Evolutionary conservation across 2,113 vertebrate species (phyloP).

Genomic region (Siniperca chuatsi): DNA sequence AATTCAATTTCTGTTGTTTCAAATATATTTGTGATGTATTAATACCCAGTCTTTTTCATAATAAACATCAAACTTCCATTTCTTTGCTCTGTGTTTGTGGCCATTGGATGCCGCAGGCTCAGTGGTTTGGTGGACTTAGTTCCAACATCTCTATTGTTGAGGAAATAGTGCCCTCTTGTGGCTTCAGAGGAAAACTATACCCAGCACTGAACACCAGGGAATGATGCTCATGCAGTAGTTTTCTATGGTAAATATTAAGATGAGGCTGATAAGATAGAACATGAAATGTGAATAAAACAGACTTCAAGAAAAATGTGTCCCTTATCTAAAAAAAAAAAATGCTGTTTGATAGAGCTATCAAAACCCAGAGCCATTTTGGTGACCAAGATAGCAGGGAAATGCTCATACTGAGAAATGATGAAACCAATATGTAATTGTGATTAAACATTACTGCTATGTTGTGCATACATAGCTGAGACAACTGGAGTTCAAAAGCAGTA

Average conservation of each 20-base stretch:
- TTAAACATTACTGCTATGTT: constrained; percentile 54
- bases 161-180: constrained; percentile 79
- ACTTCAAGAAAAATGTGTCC: constrained; percentile 67
- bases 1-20: constrained; percentile 49
- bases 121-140: neutral
- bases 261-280: constrained; percentile 50
- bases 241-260: constrained; percentile 55
- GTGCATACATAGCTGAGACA: constrained; percentile 50
- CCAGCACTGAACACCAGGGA: neutral
- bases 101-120: constrained; percentile 45
- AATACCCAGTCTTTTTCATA: constrained; percentile 41
- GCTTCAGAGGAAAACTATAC: constrained; percentile 23
- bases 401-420: constrained; percentile 74
- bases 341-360: constrained; percentile 54
- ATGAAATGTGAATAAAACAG: constrained; percentile 52
- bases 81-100: constrained; percentile 45
- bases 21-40: constrained; percentile 51
- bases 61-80: constrained; percentile 65
- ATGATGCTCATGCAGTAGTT: constrained; percentile 8
- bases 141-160: constrained; percentile 65
- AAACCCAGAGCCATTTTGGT: constrained; percentile 48
- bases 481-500: constrained; percentile 63
- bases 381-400: constrained; percentile 61
- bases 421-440: constrained; percentile 75
- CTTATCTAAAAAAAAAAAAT: constrained; percentile 61